phyloP scores from a whole-genome alignment of 1,140 invertebrate species.

The Aphidius gifuensis region DNA sequence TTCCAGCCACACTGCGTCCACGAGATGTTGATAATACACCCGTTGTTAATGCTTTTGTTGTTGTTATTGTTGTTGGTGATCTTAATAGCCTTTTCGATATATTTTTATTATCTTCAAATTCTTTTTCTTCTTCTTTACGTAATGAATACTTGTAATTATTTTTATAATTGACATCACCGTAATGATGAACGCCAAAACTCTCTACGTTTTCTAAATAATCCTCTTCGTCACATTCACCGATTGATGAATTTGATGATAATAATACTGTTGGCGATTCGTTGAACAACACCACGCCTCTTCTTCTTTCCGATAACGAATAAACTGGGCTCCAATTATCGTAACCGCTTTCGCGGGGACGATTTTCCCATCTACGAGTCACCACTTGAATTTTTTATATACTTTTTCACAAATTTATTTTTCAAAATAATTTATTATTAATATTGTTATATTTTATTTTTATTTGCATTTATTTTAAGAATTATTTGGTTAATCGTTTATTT shows the following conservation, averaged over 20 bases:
- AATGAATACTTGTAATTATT: background rate
- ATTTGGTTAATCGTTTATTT: too few relatives aligned
- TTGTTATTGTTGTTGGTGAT: slow-evolving; percentile 41
- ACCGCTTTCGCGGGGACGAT: slow-evolving; percentile 29
- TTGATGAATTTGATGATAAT: slow-evolving; percentile 9
- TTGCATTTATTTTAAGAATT: too few relatives aligned
- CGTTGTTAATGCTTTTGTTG: slow-evolving; percentile 35
- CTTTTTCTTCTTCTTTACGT: background rate
- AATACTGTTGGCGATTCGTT: slow-evolving; percentile 20
- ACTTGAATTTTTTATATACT: slow-evolving; percentile 18
- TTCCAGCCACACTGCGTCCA: slow-evolving; percentile 25
- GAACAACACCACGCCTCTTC: slow-evolving; percentile 11
- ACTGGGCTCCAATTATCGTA: slow-evolving; percentile 26
- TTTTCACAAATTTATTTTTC: background rate
- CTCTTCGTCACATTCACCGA: slow-evolving; percentile 3
- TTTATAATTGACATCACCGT: slow-evolving; percentile 9
- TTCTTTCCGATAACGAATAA: slow-evolving; percentile 18
- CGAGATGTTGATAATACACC: slow-evolving; percentile 30
- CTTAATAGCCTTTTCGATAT: background rate
- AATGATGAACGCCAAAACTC: slow-evolving; percentile 1
- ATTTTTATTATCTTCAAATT: background rate
- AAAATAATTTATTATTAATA: background rate
- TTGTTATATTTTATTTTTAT: too few relatives aligned
- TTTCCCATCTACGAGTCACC: slow-evolving; percentile 26
- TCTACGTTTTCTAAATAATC: background rate